These are phyloP conservation scores for Aplochiton taeniatus DNA, from an alignment of 2,797 vertebrate species.

Conservation along the genomic window DNA sequence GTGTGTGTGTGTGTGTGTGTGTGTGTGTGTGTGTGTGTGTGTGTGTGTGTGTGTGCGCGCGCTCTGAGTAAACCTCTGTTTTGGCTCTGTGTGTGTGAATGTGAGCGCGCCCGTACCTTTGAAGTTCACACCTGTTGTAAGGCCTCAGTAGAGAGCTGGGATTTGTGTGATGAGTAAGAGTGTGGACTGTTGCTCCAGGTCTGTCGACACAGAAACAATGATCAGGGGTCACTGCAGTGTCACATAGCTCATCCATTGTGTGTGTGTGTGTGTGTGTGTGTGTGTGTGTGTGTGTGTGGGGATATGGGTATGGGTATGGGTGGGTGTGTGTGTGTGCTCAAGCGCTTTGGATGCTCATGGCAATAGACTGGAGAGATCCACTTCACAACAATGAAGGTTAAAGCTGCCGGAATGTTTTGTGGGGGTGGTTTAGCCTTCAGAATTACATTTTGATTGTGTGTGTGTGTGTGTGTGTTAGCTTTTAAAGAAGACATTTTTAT, in stretches of 20 bases:
- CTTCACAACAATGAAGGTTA: no score
- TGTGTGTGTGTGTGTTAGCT: neutral
- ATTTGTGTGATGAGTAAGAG: conserved; percentile 43
- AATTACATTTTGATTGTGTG: neutral
- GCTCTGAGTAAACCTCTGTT: neutral
- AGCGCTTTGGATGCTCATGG: no score
- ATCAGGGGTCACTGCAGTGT: conserved; percentile 34
- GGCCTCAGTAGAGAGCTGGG: conserved; percentile 45
- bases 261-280: conserved; percentile 7
- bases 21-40: neutral
- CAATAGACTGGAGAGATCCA: no score
- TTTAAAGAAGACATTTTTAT: neutral
- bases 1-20: conserved; percentile 12
- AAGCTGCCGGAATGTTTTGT: no score
- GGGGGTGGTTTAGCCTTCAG: no score
- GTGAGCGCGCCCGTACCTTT: conserved; percentile 32
- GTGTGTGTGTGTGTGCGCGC: neutral
- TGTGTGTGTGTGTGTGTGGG: conserved; percentile 8
- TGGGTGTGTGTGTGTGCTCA: neutral
- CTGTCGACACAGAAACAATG: conserved; percentile 56
- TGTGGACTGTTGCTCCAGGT: conserved; percentile 33
- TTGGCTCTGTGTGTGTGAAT: neutral
- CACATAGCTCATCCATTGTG: conserved; percentile 18
- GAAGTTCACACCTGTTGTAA: conserved; percentile 71
- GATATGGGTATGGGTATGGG: neutral